Conservation (phyloP, 2,888 invertebrate genomes). For the Anthoptus insignis region DNA sequence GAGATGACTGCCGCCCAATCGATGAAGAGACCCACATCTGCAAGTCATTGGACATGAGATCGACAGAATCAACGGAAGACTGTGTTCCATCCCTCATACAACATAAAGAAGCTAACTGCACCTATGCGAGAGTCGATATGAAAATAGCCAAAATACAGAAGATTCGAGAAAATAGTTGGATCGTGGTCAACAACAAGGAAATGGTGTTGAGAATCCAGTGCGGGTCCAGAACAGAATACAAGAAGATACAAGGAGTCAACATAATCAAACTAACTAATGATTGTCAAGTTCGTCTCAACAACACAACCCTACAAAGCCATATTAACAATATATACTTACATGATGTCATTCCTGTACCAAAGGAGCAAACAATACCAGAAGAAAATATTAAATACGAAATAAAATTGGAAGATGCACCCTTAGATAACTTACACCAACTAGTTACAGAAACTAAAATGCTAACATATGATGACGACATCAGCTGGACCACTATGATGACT, state of each 20-base stretch:
- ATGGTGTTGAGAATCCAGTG: conserved; percentile 17
- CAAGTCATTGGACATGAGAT: conserved; percentile 20
- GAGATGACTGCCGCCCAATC: conserved; percentile 7
- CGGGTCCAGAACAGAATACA: conserved; percentile 20
- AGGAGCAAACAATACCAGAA: conserved; percentile 14
- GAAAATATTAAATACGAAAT: conserved; percentile 25
- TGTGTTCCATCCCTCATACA: background rate
- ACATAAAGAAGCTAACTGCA: background rate
- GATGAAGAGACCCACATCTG: conserved; percentile 21
- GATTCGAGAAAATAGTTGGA: conserved; percentile 24
- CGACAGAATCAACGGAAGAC: background rate
- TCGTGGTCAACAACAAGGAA: conserved; percentile 10
- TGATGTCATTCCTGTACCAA: conserved; percentile 1
- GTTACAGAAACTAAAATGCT: conserved; percentile 13
- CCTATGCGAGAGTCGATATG: conserved; percentile 13
- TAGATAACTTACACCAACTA: conserved; percentile 19
- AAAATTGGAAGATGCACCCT: conserved; percentile 19
- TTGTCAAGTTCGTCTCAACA: conserved; percentile 10
- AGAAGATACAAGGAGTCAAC: conserved; percentile 24
- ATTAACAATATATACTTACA: conserved; percentile 8
- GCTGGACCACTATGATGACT: background rate
- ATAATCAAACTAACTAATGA: conserved; percentile 22
- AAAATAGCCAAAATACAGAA: conserved; percentile 10
- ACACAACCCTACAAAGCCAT: conserved; percentile 11
- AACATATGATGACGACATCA: conserved; percentile 10